phyloP scores from a whole-genome alignment of 2,113 vertebrate species.

The Scopus umbretta region DNA sequence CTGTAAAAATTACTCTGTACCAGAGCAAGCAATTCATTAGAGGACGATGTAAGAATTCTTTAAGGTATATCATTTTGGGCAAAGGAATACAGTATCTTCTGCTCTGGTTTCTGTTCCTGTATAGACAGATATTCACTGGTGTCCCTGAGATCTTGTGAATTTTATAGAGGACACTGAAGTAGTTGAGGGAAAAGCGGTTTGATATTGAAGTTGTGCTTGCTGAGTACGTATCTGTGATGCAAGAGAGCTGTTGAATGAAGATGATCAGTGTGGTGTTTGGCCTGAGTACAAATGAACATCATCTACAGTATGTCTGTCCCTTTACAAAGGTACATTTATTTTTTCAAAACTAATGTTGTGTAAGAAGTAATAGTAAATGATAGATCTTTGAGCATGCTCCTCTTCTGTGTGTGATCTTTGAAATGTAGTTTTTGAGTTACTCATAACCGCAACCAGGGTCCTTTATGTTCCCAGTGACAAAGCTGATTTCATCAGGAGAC shows the following conservation, averaged over 20 bases:
- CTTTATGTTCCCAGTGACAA: rapidly evolving
- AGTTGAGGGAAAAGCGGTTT: background rate
- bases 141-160: background rate
- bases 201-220: background rate
- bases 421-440: background rate
- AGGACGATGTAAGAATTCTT: background rate
- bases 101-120: background rate
- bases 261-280: background rate
- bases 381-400: background rate
- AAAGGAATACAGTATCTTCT: background rate
- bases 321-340: background rate
- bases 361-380: background rate
- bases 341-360: background rate
- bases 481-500: background rate
- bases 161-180: background rate
- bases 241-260: background rate
- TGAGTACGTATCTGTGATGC: background rate
- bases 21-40: background rate
- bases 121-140: background rate
- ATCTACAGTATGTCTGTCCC: background rate
- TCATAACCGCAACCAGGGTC: background rate
- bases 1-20: background rate
- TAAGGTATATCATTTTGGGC: background rate
- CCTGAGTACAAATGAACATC: background rate
- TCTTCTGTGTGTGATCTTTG: background rate